These are phyloP conservation scores for Mola mola DNA, from an alignment of 2,113 vertebrate genomes.

Conservation along the genomic window DNA sequence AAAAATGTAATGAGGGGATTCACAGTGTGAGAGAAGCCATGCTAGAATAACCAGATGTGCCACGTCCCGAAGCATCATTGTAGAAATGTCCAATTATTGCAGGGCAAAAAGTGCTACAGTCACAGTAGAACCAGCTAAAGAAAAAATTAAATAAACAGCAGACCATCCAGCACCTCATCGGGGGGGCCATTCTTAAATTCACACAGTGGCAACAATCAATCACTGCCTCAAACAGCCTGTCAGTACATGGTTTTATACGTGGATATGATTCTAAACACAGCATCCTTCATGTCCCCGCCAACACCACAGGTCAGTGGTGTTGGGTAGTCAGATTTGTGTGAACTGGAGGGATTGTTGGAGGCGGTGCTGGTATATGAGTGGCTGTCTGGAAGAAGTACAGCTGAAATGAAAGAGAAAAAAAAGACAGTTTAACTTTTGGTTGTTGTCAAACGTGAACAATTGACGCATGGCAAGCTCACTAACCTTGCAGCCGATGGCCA, in stretches of 20 bases:
- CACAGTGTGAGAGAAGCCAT: conserved; percentile 5
- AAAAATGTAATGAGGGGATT: background rate
- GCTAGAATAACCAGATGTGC: background rate
- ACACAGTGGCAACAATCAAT: conserved; percentile 9
- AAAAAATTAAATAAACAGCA: conserved; percentile 34
- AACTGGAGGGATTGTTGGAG: background rate
- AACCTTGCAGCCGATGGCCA: conserved; percentile 89
- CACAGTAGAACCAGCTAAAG: conserved; percentile 21
- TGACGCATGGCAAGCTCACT: background rate
- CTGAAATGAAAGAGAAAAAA: conserved; percentile 50
- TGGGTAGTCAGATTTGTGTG: background rate
- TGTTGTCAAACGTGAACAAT: background rate
- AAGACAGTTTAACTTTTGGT: background rate
- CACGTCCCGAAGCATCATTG: conserved; percentile 14
- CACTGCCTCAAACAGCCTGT: background rate
- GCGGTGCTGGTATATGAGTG: rapidly evolving
- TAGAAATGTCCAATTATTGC: conserved; percentile 39
- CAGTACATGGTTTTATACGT: background rate
- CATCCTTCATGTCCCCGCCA: background rate
- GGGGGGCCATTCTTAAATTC: background rate
- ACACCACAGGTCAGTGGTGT: conserved; percentile 27
- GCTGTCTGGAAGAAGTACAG: conserved; percentile 79
- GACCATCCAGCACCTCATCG: background rate
- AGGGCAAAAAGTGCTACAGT: conserved; percentile 14
- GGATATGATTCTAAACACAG: background rate